These are phyloP conservation scores for Sturnira hondurensis DNA, from an alignment of 2,113 vertebrate genomes.

Conservation along the genomic window DNA sequence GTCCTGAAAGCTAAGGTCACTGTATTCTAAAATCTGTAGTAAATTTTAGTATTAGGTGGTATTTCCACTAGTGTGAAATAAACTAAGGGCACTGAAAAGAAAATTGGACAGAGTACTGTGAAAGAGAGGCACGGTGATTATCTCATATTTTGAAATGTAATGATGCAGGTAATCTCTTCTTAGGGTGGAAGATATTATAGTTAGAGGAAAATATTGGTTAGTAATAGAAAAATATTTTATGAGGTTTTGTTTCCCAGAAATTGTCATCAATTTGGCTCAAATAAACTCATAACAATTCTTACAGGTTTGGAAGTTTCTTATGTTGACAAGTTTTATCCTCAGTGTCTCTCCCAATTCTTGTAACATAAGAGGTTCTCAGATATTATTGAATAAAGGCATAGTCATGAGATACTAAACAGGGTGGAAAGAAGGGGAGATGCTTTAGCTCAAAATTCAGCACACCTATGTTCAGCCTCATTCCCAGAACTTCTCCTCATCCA, in stretches of 20 bases:
- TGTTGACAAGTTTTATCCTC: not conserved
- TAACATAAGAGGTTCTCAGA: not conserved
- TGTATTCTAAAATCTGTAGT: slow-evolving; percentile 45
- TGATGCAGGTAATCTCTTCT: not conserved
- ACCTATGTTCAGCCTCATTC: not conserved
- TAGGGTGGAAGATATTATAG: not conserved
- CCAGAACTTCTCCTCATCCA: not conserved
- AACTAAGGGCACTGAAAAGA: not conserved
- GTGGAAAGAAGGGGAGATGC: not conserved
- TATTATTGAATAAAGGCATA: not conserved
- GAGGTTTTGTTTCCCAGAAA: too few relatives aligned
- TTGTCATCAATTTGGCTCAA: too few relatives aligned
- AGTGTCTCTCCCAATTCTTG: not conserved
- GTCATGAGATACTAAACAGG: not conserved
- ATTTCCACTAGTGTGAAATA: slow-evolving; percentile 34
- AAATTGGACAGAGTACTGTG: slow-evolving; percentile 1
- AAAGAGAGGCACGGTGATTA: not conserved
- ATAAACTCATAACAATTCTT: too few relatives aligned
- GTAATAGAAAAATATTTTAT: slow-evolving; percentile 15
- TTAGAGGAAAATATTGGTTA: not conserved
- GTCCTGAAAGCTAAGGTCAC: not conserved
- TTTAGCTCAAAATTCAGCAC: not conserved
- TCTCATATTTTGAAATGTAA: not conserved
- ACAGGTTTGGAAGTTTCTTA: too few relatives aligned
- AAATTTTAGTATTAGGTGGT: slow-evolving; percentile 19